Evolutionary conservation across 2,113 vertebrate species (phyloP).

Genomic region (Eublepharis macularius): DNA sequence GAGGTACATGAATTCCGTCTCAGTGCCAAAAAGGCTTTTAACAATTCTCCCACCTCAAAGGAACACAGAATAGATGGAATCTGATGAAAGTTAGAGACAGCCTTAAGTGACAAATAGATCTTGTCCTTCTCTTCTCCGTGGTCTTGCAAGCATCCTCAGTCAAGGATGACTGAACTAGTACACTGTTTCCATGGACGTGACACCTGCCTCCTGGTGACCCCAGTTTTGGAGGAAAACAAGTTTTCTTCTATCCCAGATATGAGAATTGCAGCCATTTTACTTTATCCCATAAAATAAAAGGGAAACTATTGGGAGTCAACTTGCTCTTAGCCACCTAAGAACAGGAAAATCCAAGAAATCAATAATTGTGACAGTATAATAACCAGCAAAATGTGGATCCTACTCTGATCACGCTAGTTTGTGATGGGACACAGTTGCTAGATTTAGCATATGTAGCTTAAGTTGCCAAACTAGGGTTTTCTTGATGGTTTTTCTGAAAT

Average conservation of each 20-base stretch:
- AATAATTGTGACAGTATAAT: too few species aligned
- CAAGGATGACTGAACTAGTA: background rate
- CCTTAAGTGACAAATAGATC: accelerated
- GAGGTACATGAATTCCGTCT: background rate
- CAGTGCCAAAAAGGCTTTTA: constrained; percentile 37
- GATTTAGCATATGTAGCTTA: background rate
- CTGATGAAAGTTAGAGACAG: background rate
- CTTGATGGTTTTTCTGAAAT: background rate
- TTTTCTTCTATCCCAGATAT: background rate
- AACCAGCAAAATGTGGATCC: too few species aligned
- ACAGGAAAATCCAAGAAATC: too few species aligned
- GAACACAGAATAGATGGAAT: background rate
- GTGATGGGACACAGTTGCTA: background rate
- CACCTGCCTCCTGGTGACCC: background rate
- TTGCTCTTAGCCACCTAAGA: background rate
- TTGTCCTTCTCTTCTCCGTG: accelerated
- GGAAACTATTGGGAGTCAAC: background rate
- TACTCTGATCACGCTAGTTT: background rate
- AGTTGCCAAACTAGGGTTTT: too few species aligned
- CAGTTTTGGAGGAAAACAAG: background rate
- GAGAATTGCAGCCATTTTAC: background rate
- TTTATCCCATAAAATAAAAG: background rate
- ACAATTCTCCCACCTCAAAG: background rate
- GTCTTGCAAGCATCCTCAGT: background rate
- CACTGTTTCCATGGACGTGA: too few species aligned